Evolutionary conservation across 2,113 vertebrate genomes (phyloP).

Genomic region (Antigone vipio): DNA sequence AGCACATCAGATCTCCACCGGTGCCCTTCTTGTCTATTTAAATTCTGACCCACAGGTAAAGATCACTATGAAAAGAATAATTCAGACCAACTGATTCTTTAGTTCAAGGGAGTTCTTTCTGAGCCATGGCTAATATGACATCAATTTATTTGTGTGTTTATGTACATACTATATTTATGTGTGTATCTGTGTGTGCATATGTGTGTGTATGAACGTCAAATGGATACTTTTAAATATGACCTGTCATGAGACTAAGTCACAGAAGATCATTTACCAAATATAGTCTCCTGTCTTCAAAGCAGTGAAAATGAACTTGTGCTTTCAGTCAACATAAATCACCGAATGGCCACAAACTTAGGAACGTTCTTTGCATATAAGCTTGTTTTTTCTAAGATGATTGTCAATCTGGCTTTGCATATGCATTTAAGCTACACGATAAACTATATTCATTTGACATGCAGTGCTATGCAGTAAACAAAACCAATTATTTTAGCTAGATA

Average conservation of each 20-base stretch:
- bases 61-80: not conserved
- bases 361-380: not conserved
- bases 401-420: not conserved
- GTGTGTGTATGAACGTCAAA: not conserved
- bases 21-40: not conserved
- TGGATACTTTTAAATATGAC: not conserved
- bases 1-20: not conserved
- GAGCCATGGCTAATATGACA: not conserved
- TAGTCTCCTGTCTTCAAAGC: not conserved
- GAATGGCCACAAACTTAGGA: not conserved
- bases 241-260: not conserved
- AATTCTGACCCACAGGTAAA: not conserved
- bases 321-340: not conserved
- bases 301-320: not conserved
- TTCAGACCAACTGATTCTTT: not conserved
- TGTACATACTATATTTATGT: fast-evolving
- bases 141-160: not conserved
- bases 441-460: not conserved
- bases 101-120: not conserved
- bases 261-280: not conserved
- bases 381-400: not conserved
- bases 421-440: not conserved
- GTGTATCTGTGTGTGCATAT: not conserved
- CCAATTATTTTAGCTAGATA: not conserved
- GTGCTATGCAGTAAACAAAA: not conserved